Base-by-base conservation (phyloP, 1,140 invertebrate species). In the Bombus soroeensis region DNA sequence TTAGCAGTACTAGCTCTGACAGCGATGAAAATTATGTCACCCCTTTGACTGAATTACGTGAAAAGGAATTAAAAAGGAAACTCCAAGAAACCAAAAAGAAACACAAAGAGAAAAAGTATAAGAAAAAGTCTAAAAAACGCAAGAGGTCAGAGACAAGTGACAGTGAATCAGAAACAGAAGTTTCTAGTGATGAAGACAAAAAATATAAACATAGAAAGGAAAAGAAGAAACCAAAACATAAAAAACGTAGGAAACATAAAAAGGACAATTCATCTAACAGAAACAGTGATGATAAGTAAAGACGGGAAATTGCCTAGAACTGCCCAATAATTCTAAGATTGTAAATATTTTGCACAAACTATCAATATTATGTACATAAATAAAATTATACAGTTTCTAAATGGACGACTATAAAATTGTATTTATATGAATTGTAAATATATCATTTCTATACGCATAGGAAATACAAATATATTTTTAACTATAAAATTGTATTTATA, bases 1-100 rank as follows among this genome's bases (percentile, higher is more conserved):
- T 99, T 3, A 99, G 98, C 91, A 99, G 98, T 91, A 99, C 99
- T 28, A 99, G 98, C 89, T 95, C 95, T 3, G 94, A 95, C 79
- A 99, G 98, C 87, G 98, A 98, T 88, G 96, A 98, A 82, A 97
- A 98, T 83, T 98, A 98, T 93, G 94, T 97, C 2, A 98, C 98
- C 8, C 98, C 98, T 22, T 93, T 98, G 32, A 98, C 97, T 47
- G 97, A 97, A 85, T 93, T 98, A 72, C 94, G 98, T 62, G 97
- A 98, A 86, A 96, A 97, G 80, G 98, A 98, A 93, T 93, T 98
- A 10, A 96, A 96, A 86, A 95, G 96, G 86, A 97, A 97, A 90
- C 80, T 95, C 28, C 94, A 94, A 70, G 95, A 96, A 78, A 92
- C 95, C 43, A 96, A 96, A 82, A 96, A 96, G 87, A 95, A 95